Percentiles rank a stretch among this genome's conserved stretches.
Conservation (phyloP, 2,888 invertebrate genomes). For the Lochmaea crataegi region DNA sequence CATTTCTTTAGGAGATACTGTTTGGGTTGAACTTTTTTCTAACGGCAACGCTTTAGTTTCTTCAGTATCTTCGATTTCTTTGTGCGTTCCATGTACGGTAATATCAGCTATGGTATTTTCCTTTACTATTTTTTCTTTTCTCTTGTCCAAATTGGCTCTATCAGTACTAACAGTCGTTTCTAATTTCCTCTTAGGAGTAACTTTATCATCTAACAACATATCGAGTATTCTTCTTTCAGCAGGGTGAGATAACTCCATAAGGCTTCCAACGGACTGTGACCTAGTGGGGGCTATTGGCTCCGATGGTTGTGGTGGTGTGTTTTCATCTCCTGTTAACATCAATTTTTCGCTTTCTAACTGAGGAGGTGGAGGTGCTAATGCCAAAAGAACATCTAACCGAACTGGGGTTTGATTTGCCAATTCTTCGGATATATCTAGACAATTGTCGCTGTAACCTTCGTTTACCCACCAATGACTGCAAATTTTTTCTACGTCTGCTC, state of each 20-base stretch:
- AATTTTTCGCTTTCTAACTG: slow-evolving; percentile 78
- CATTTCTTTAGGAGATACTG: slow-evolving; percentile 57
- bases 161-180: slow-evolving; percentile 81
- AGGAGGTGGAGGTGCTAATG: slow-evolving; percentile 85
- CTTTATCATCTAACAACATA: slow-evolving; percentile 72
- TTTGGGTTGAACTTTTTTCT: slow-evolving; percentile 60
- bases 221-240: slow-evolving; percentile 81
- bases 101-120: slow-evolving; percentile 64
- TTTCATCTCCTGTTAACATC: slow-evolving; percentile 71
- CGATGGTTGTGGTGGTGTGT: slow-evolving; percentile 59
- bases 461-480: slow-evolving; percentile 99
- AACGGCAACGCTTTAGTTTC: slow-evolving; percentile 57
- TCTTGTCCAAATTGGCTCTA: slow-evolving; percentile 65
- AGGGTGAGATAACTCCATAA: slow-evolving; percentile 77
- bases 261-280: slow-evolving; percentile 78
- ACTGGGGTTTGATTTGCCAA: slow-evolving; percentile 88
- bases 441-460: slow-evolving; percentile 82
- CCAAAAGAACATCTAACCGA: slow-evolving; percentile 85
- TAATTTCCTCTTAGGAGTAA: slow-evolving; percentile 79
- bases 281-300: slow-evolving; percentile 61
- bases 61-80: slow-evolving; percentile 55
- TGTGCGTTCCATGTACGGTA: slow-evolving; percentile 56
- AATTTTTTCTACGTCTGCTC: slow-evolving; percentile 94
- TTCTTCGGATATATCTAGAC: slow-evolving; percentile 87
- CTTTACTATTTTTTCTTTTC: slow-evolving; percentile 73